Base-by-base conservation (phyloP, 2,113 vertebrate genomes). In the Phylloscopus trochiloides region DNA sequence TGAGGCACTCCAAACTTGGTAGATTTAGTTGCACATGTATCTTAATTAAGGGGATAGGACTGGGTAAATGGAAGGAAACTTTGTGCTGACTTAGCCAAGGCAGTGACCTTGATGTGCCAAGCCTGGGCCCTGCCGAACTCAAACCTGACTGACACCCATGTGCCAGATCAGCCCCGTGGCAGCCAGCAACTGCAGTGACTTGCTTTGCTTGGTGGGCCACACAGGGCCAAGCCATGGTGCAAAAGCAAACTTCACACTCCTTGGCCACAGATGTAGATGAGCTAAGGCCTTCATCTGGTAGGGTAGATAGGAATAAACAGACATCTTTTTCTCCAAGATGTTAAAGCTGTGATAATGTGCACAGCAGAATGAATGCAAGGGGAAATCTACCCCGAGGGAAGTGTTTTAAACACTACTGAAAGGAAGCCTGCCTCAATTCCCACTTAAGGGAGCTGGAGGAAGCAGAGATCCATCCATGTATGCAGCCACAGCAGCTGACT, bases 131-230 rank as follows among this genome's bases (percentile, higher is more conserved):
- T 10, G 75, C 38, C 18, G 13, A 26, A 8, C 0, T 15, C 52
- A 1, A 1, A 32, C 5, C 26, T 0, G 0, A 21, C 0, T 4
- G 17, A 43, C 15, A 47, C 5, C 43, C 36, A 16, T 3, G 21
- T 29, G 54, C 74, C 28, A 10, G 5, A 24, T 10, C 51, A 26
- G 47, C 1, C 55, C 17, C 1, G 7, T 0, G 31, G 38, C 1
- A 61, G 36, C 16, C 18, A 34, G 18, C 24, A 32, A 13, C 1
- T 18, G 9, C 29, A 54, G 9, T 0, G 10, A 32, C 47, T 24
- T 40, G 59, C 36, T 82, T 31, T 24, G 5, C 38, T 34, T 5
- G 19, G 42, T 7, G 73, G 34, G 54, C 52, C 58, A 50, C 1
- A 0, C 29, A 25, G 48, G 4, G 22, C 58, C 67, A 66, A 75